Conservation (phyloP, 2,888 invertebrate genomes). For the Polyommatus iphigenia region DNA sequence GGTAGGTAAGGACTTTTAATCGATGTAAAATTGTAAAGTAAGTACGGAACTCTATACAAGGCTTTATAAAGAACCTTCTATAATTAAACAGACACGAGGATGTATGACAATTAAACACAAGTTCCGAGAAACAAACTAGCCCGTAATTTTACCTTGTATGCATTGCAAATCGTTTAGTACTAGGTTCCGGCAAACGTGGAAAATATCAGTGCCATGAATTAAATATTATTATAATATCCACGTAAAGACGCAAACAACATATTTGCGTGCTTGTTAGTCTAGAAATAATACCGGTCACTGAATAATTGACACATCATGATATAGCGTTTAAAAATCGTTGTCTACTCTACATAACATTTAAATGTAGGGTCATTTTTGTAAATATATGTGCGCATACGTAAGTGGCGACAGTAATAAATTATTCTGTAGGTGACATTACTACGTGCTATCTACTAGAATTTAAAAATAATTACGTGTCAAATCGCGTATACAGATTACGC, state of each 20-base stretch:
- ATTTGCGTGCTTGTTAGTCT: neutral
- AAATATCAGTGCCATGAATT: slow-evolving; percentile 17
- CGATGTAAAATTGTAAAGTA: slow-evolving; percentile 26
- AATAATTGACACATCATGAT: neutral
- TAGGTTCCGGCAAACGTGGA: slow-evolving; percentile 21
- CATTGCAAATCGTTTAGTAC: slow-evolving; percentile 8
- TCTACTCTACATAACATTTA: neutral
- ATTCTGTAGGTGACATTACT: neutral
- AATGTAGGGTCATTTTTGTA: neutral
- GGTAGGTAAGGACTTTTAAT: neutral
- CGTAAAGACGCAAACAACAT: slow-evolving; percentile 7
- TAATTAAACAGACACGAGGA: slow-evolving; percentile 32
- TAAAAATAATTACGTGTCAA: neutral
- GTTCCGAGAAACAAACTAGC: slow-evolving; percentile 30
- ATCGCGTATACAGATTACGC: neutral
- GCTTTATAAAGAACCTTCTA: slow-evolving; percentile 31
- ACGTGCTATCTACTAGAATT: neutral
- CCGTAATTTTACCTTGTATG: slow-evolving; percentile 31
- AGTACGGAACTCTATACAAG: slow-evolving; percentile 31
- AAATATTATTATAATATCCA: slow-evolving; percentile 13
- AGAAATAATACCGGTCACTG: neutral
- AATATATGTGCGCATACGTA: neutral
- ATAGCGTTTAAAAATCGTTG: neutral
- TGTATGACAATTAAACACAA: slow-evolving; percentile 29
- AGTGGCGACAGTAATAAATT: neutral